These are phyloP conservation scores for Ashinkailepas kermadecensis DNA, from an alignment of 2,888 invertebrate genomes.

Conservation along the genomic window DNA sequence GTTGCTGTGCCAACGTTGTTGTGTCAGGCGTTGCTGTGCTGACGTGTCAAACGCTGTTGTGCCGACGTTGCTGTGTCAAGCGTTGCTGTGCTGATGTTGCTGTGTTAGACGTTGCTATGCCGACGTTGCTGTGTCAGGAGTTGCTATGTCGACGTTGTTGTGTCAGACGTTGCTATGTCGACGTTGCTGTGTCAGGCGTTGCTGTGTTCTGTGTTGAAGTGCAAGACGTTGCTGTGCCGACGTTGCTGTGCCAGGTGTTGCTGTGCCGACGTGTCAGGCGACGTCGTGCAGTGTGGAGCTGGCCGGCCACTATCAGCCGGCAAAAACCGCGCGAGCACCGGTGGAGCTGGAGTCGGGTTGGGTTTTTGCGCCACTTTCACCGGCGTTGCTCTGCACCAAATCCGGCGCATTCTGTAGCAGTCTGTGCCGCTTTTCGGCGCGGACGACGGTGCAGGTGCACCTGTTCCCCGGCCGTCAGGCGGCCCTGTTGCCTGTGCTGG, in stretches of 20 bases:
- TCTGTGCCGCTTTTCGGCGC: neutral
- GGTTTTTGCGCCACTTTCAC: conserved; percentile 9
- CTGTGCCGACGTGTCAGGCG: neutral
- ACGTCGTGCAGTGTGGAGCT: neutral
- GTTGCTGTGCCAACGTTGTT: neutral
- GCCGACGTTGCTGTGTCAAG: too few species aligned
- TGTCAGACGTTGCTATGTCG: too few species aligned
- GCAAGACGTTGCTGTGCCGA: too few species aligned
- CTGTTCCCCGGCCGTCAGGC: neutral
- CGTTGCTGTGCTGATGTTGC: too few species aligned
- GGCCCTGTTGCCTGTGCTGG: neutral
- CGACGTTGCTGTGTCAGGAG: too few species aligned
- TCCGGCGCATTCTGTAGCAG: too few species aligned
- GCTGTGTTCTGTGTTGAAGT: too few species aligned
- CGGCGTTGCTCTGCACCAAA: neutral
- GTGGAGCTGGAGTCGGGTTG: neutral
- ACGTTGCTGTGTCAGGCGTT: too few species aligned
- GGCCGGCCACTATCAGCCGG: neutral
- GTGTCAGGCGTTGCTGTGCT: neutral
- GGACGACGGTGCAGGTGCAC: neutral
- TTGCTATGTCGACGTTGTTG: too few species aligned
- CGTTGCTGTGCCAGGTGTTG: neutral
- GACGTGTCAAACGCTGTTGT: neutral
- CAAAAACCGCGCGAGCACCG: neutral
- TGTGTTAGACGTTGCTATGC: neutral